Base-by-base conservation (phyloP, 53 echinoderm and acorn worm species). In the Mesocentrotus franciscanus region DNA sequence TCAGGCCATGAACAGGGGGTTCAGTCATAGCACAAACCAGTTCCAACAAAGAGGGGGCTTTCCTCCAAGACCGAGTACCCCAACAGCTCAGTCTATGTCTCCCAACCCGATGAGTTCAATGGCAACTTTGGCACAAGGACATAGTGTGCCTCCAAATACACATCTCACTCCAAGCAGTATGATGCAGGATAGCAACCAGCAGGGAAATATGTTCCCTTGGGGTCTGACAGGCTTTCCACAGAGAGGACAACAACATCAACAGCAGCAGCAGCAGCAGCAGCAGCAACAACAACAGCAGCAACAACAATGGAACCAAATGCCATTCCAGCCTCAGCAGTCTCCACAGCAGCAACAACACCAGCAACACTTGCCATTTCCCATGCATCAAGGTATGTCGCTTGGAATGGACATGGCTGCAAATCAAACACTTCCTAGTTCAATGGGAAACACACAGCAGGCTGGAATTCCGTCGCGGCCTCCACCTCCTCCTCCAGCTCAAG, bases 241-340 rank as follows among this genome's bases (percentile, higher is more conserved):
- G 81, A 94, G 94, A 61, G 94, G 94, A 42, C 94, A 94, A 66
- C 96, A 95, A 29, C 92, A 95, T n/a, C 92, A 92, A 24, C 95
- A 95, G 27, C 95, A 95, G 56, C 92, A 92, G 20, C 95, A 95
- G 39, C 95, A 95, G 24, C 75, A 93, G 90, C 94, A 94, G 24
- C 94, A 94, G 64, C 94, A 42, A 42, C 92, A 66, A 4, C 93
- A 93, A 56, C 92, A 92, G 8, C 72, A 72, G 29, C 71, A 92
- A 18, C 75, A 75, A 58, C 84, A 39, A 22, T 84, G 39, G 42
- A 70, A 72, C 49, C 95, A 89, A 35, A 89, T 60, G 90, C 95
- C 79, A 29, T 83, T 81, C 61, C 83, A 84, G 24, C 95, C 79
- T 55, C 95, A 95, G 26, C 68, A 95, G 94, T 93, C 34, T 91